These are phyloP conservation scores for Sphaerophoria rueppellii DNA, from an alignment of 2,888 invertebrate species.

Conservation along the genomic window DNA sequence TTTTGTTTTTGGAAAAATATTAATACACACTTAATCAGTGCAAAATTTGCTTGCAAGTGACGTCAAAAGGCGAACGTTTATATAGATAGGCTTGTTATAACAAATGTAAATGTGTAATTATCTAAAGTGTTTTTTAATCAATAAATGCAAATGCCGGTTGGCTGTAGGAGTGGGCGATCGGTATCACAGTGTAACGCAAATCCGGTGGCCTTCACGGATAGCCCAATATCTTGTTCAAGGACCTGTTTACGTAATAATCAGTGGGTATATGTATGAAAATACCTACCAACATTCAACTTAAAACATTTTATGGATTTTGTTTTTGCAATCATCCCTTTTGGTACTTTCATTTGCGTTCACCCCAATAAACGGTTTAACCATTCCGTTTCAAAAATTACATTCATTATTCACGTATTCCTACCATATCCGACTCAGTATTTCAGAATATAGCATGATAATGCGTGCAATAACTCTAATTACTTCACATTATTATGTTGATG, in stretches of 20 bases:
- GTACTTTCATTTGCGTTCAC: conserved; percentile 34
- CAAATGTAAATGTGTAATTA: background rate
- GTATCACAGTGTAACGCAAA: background rate
- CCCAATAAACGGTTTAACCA: conserved; percentile 11
- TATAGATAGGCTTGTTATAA: too few relatives aligned
- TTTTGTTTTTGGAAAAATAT: too few relatives aligned
- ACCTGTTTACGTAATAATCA: too few relatives aligned
- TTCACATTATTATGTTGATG: conserved; percentile 50
- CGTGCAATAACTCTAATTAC: conserved; percentile 67
- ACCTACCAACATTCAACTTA: background rate
- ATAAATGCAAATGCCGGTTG: conserved; percentile 46
- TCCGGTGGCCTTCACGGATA: too few relatives aligned
- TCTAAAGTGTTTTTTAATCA: conserved; percentile 57
- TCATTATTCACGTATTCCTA: conserved; percentile 20
- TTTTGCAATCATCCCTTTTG: conserved; percentile 35
- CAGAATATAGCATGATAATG: conserved; percentile 33
- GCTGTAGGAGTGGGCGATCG: too few relatives aligned
- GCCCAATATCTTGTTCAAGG: too few relatives aligned
- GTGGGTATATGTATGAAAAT: too few relatives aligned
- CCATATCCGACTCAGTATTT: background rate
- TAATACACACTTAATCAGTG: too few relatives aligned
- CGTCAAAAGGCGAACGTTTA: too few relatives aligned
- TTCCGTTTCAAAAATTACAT: conserved; percentile 33
- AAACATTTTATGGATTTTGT: background rate
- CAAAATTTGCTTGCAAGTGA: too few relatives aligned